phyloP scores from a whole-genome alignment of 2,888 invertebrate species.

The Corbicula japonica region DNA sequence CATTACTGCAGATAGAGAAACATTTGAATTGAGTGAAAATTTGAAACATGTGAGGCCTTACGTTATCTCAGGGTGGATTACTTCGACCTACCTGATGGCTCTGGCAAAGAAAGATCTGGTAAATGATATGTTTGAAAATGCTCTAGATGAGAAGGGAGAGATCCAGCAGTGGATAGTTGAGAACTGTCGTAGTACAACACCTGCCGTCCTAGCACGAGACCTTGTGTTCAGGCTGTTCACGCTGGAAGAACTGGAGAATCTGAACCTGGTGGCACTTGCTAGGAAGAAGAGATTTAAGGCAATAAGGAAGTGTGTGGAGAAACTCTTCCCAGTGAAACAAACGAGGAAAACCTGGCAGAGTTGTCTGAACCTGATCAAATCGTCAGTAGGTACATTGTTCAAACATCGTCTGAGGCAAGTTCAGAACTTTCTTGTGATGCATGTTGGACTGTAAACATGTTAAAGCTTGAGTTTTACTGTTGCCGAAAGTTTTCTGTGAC shows the following conservation, averaged over 20 bases:
- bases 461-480: neutral
- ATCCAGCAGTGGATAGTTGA: constrained; percentile 53
- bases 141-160: constrained; percentile 43
- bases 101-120: constrained; percentile 50
- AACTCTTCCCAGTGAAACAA: constrained; percentile 23
- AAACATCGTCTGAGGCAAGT: constrained; percentile 54
- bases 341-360: constrained; percentile 29
- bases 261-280: constrained; percentile 15
- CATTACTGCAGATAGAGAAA: neutral
- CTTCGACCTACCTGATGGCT: constrained; percentile 54
- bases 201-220: constrained; percentile 55
- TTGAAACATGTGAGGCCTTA: constrained; percentile 52
- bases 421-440: constrained; percentile 53
- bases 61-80: constrained; percentile 55
- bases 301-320: constrained; percentile 42
- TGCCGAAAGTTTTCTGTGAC: no score
- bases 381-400: constrained; percentile 48
- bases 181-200: constrained; percentile 45
- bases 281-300: constrained; percentile 37
- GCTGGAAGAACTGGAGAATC: constrained; percentile 38
- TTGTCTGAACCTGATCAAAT: constrained; percentile 47
- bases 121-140: constrained; percentile 54
- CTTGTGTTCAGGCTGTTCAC: constrained; percentile 58
- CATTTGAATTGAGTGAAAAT: constrained; percentile 22
- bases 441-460: constrained; percentile 22